These are phyloP conservation scores for Macheiramphus alcinus DNA, from an alignment of 2,113 vertebrate genomes.

Conservation along the genomic window DNA sequence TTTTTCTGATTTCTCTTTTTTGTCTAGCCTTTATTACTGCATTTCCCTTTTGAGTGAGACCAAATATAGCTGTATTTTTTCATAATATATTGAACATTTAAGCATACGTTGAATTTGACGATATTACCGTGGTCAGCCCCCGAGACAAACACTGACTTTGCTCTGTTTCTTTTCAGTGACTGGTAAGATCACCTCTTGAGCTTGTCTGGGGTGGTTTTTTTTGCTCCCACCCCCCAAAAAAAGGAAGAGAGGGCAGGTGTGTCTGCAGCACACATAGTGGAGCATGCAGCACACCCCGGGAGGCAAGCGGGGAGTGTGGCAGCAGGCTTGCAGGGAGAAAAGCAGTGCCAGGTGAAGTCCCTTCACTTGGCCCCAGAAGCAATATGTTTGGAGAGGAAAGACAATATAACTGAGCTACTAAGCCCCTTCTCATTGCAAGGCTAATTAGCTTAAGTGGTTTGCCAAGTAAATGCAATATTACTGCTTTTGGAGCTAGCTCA, in stretches of 20 bases:
- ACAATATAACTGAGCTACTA: constrained; percentile 32
- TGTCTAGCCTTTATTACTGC: neutral
- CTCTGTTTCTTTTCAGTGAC: neutral
- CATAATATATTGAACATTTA: neutral
- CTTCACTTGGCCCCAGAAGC: constrained; percentile 3
- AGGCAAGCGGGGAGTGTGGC: rapidly evolving
- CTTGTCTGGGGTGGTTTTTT: neutral
- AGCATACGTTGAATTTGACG: neutral
- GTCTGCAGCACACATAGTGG: neutral
- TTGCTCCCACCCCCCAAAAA: rapidly evolving
- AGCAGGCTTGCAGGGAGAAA: neutral
- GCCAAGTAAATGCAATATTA: constrained; percentile 60
- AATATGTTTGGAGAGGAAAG: neutral
- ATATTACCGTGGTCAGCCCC: neutral
- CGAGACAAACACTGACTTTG: neutral
- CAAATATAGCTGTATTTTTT: neutral
- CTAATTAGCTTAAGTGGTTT: constrained; percentile 61
- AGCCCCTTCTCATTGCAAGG: constrained; percentile 10
- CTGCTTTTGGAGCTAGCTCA: constrained; percentile 45
- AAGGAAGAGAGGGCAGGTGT: neutral
- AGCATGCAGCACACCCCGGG: rapidly evolving
- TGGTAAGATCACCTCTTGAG: neutral
- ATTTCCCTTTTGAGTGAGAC: neutral
- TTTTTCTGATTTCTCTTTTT: neutral
- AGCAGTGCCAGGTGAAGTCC: neutral